phyloP scores from a whole-genome alignment of 2,888 invertebrate species.

The Leucophenga montana region DNA sequence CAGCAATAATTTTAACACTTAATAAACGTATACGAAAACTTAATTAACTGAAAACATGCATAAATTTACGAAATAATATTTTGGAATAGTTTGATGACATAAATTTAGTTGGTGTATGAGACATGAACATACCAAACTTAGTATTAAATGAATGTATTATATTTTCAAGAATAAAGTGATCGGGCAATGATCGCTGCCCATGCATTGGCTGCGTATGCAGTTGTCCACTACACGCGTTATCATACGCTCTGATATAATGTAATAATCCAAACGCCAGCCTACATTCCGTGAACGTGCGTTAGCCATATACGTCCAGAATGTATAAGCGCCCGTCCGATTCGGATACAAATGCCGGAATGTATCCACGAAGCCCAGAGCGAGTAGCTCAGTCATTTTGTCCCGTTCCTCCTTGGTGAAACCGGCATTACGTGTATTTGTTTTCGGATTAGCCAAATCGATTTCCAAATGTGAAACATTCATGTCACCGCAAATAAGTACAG shows the following conservation, averaged over 20 bases:
- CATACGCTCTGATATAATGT: constrained; percentile 88
- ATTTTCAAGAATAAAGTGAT: constrained; percentile 83
- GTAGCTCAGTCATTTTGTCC: constrained; percentile 88
- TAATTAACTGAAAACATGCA: too few relatives aligned
- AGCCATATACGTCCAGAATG: constrained; percentile 96
- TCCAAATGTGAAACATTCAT: constrained; percentile 97
- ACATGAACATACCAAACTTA: background rate
- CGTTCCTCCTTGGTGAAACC: constrained; percentile 97
- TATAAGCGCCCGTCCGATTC: constrained; percentile 85
- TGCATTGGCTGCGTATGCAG: constrained; percentile 84
- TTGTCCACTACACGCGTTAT: constrained; percentile 86
- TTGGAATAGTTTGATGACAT: too few relatives aligned
- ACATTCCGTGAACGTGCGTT: constrained; percentile 91
- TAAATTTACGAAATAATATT: too few relatives aligned
- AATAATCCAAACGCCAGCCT: constrained; percentile 99
- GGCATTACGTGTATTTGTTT: constrained; percentile 91
- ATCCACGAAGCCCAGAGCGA: constrained; percentile 89
- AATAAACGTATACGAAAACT: too few relatives aligned
- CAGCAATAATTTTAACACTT: too few relatives aligned
- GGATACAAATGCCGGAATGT: constrained; percentile 91
- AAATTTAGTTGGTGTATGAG: too few relatives aligned
- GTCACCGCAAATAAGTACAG: constrained; percentile 96
- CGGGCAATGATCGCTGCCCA: constrained; percentile 98
- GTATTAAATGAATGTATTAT: constrained; percentile 44
- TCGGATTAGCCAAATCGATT: constrained; percentile 96